Conservation (phyloP, 2,888 invertebrate species). For the Cacoxenus indagator region DNA sequence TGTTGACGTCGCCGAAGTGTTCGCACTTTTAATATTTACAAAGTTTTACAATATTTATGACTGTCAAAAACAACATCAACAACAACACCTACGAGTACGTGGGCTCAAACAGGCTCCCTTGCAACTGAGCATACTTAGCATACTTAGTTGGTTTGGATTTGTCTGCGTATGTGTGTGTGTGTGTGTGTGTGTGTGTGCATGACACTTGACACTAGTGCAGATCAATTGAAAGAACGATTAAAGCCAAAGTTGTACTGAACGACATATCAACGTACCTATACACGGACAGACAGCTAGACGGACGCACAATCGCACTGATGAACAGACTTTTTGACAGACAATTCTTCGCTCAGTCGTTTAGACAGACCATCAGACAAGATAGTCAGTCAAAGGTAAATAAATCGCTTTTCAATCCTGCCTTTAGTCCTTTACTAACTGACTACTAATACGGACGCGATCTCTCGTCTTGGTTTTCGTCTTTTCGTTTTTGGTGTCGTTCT, state of each 20-base stretch:
- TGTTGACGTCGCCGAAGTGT: background rate
- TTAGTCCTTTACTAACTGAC: conserved; percentile 18
- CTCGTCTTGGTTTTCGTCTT: background rate
- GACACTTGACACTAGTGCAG: conserved; percentile 53
- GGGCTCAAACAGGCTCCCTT: background rate
- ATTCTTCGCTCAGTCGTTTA: too few relatives aligned
- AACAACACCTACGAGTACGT: conserved; percentile 52
- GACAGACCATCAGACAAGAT: background rate
- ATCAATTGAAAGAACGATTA: background rate
- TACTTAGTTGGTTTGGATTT: background rate
- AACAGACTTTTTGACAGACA: too few relatives aligned
- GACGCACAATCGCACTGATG: too few relatives aligned
- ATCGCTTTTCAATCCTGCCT: conserved; percentile 9
- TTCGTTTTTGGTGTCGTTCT: background rate
- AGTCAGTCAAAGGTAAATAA: background rate
- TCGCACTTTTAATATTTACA: conserved; percentile 53
- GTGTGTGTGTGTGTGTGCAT: background rate
- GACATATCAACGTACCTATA: background rate
- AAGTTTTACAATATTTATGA: conserved; percentile 63
- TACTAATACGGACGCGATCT: background rate
- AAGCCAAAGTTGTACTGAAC: background rate
- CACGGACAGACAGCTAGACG: background rate
- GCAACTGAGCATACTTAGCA: too few relatives aligned
- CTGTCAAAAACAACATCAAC: conserved; percentile 54
- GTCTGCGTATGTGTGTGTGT: background rate